A percentile compares a stretch with the other conserved stretches of the same genome.
phyloP scores from a whole-genome alignment of 53 echinoderm and acorn worm species.

The Actinopyga echinites region DNA sequence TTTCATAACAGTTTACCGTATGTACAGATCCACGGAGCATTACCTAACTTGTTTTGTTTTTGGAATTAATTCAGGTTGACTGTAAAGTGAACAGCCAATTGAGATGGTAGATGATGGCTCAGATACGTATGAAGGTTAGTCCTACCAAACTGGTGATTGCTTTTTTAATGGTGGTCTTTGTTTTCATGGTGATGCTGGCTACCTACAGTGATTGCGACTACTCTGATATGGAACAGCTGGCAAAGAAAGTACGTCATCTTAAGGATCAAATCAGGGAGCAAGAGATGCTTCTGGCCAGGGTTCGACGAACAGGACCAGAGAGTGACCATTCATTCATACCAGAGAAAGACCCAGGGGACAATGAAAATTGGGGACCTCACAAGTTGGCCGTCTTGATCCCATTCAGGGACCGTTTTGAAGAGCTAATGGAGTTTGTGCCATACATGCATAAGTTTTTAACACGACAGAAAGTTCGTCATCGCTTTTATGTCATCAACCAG shows the following conservation, averaged over 20 bases:
- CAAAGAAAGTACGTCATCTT: slow-evolving; percentile 50
- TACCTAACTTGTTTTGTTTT: too few species aligned
- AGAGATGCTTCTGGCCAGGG: slow-evolving; percentile 43
- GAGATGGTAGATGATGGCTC: slow-evolving; percentile 19
- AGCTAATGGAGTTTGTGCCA: slow-evolving; percentile 95
- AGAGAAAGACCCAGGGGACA: slow-evolving; percentile 47
- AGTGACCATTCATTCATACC: not conserved
- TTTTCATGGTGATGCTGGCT: slow-evolving; percentile 14
- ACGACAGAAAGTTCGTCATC: slow-evolving; percentile 85
- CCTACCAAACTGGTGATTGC: not conserved
- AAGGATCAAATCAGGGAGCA: slow-evolving; percentile 58
- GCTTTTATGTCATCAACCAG: slow-evolving; percentile 84
- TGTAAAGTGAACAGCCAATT: not conserved
- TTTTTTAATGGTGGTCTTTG: not conserved
- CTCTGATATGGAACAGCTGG: slow-evolving; percentile 61
- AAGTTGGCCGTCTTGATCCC: slow-evolving; percentile 84
- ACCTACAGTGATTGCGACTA: slow-evolving; percentile 64
- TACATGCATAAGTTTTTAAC: slow-evolving; percentile 90
- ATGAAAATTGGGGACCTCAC: slow-evolving; percentile 79
- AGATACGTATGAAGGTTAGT: slow-evolving; percentile 21
- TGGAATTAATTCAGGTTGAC: too few species aligned
- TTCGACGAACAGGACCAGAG: not conserved
- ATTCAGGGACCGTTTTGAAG: slow-evolving; percentile 93
- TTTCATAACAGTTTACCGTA: too few species aligned
- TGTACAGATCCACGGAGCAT: too few species aligned